These are phyloP conservation scores for Polypterus bichir DNA, from an alignment of 2,113 vertebrate genomes.

Conservation along the genomic window DNA sequence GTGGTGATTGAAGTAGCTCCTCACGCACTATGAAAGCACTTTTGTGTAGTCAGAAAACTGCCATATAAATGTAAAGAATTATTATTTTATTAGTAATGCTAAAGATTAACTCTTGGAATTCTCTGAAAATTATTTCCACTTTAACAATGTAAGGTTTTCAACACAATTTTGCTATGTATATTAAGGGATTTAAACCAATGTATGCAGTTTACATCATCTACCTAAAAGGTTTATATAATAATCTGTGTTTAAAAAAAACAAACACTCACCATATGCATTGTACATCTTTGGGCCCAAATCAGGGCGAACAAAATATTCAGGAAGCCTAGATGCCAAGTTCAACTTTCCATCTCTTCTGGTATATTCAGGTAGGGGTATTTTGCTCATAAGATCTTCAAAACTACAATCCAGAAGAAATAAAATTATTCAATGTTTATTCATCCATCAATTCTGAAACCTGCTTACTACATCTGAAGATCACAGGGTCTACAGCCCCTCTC, in stretches of 20 bases:
- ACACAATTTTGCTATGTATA: no score
- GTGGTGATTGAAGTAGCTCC: no score
- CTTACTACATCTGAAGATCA: no score
- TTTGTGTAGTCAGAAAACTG: no score
- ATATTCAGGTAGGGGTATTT: slow-evolving; percentile 61
- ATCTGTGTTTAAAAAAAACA: not conserved
- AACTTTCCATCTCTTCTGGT: slow-evolving; percentile 58
- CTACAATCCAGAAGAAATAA: slow-evolving; percentile 24
- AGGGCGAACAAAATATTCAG: slow-evolving; percentile 58
- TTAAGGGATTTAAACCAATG: not conserved
- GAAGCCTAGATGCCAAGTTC: slow-evolving; percentile 57
- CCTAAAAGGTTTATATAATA: not conserved
- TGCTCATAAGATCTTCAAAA: slow-evolving; percentile 64
- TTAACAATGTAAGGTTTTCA: no score
- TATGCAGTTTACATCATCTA: not conserved
- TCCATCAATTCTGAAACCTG: no score
- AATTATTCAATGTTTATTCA: not conserved
- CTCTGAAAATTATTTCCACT: no score
- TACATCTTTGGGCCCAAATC: slow-evolving; percentile 68
- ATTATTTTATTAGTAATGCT: no score
- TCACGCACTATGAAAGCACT: no score
- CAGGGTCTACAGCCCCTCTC: no score
- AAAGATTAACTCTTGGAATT: no score
- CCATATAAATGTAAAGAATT: no score
- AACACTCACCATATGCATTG: slow-evolving; percentile 55